Percentiles rank a stretch among this genome's conserved stretches.
Evolutionary conservation across 2,888 invertebrate genomes (phyloP).

Genomic region (Tyria jacobaeae): DNA sequence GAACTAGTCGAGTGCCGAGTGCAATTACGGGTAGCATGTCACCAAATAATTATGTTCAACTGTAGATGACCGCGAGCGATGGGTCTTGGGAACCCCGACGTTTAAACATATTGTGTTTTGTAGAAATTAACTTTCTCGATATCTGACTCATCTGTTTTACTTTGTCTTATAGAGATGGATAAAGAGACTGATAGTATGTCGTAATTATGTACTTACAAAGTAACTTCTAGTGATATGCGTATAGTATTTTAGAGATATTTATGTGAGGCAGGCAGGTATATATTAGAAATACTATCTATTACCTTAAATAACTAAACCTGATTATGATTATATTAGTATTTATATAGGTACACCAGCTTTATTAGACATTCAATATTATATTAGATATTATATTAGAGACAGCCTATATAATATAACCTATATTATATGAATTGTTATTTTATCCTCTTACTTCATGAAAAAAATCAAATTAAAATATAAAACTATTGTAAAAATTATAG

Average conservation of each 20-base stretch:
- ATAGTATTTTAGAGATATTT: no score
- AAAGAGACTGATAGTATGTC: not conserved
- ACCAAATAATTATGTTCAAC: slow-evolving; percentile 64
- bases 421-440: not conserved
- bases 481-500: slow-evolving; percentile 38
- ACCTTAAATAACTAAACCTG: no score
- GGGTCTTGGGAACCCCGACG: slow-evolving; percentile 43
- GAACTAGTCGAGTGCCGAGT: slow-evolving; percentile 20
- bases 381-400: no score
- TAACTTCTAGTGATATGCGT: not conserved
- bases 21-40: slow-evolving; percentile 61
- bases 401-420: no score
- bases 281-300: no score
- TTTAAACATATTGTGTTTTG: slow-evolving; percentile 46
- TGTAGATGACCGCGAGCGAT: slow-evolving; percentile 50
- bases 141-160: slow-evolving; percentile 30
- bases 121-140: slow-evolving; percentile 30
- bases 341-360: no score
- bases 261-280: no score
- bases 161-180: slow-evolving; percentile 24
- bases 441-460: not conserved
- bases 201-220: not conserved
- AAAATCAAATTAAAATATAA: not conserved
- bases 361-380: no score
- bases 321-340: no score